Base-by-base conservation (phyloP, 2,797 vertebrate genomes). In the Pseudochaenichthys georgianus region DNA sequence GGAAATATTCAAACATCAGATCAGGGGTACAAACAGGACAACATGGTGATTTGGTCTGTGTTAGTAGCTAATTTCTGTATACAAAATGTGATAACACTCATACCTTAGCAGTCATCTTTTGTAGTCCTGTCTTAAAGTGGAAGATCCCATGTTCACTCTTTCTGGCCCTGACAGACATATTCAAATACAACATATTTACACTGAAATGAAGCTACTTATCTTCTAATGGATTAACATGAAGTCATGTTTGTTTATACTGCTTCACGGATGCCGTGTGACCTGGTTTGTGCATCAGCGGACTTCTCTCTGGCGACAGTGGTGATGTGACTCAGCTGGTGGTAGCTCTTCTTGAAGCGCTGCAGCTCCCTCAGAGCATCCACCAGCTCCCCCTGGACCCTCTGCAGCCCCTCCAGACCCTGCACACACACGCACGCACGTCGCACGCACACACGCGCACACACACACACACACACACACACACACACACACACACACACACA, bases 31-130 rank as follows among this genome's bases (percentile, higher is more conserved):
- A 47, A 41, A 47, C 17, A 11, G 21, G 12, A 38, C 15, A 38
- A 13, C 47, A 55, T 8, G 10, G 3, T 15, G 12, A 3, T 31
- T 23, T 23, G 28, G 12, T 58, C 46, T n/a, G n/a, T 21, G n/a
- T 41, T 11, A 1, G 17, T 6, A 47, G 9, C 13, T 17, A 1
- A n/a, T 48, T 23, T 41, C 10, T 64, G 43, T 47, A 17, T 28
- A 46, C 52, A 64, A 5, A 38, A 1, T 17, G 8, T 47, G 6
- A 9, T 10, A 16, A 48, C 23, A 13, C 21, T 58, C 53, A 16
- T 83, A 97, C 97, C 96, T 97, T 98, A 68, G 94, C 84, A 1
- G 92, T 94, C 78, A 96, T 95, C 88, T 97, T 98, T 8, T 96
- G 96, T 70, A 95, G 87, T 65, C 96, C 96, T 65, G 94, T 86